Conservation (phyloP, 2,888 invertebrate genomes). For the Thumatha senex region DNA sequence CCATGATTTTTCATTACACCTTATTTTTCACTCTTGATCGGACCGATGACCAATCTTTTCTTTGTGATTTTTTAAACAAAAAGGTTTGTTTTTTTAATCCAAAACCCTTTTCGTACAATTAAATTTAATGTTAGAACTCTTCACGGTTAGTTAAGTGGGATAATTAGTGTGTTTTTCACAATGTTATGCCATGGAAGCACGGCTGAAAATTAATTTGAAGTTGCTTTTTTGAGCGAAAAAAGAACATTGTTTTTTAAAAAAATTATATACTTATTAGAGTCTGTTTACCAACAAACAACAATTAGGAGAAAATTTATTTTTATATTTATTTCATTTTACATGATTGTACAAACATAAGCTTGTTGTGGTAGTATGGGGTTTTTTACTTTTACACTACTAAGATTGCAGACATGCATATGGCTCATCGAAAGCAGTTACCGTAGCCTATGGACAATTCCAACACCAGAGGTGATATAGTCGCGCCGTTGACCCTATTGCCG, state of each 20-base stretch:
- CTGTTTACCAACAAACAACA: not conserved
- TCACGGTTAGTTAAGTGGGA: conserved; percentile 74
- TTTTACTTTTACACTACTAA: too few species aligned
- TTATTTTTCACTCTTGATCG: conserved; percentile 75
- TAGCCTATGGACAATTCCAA: too few species aligned
- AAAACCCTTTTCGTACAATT: conserved; percentile 46
- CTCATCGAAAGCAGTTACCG: too few species aligned
- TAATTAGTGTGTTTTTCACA: conserved; percentile 65
- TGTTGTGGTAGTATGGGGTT: too few species aligned
- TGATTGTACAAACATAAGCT: too few species aligned
- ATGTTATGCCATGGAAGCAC: conserved; percentile 43
- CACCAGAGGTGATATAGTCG: too few species aligned
- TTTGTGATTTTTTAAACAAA: conserved; percentile 74
- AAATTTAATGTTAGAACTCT: conserved; percentile 61
- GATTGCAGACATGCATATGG: too few species aligned
- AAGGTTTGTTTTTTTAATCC: conserved; percentile 63
- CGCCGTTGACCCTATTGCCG: too few species aligned
- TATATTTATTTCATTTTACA: too few species aligned
- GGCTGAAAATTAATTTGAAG: conserved; percentile 32
- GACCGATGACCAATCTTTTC: conserved; percentile 66
- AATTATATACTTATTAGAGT: not conserved
- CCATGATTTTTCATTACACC: conserved; percentile 78
- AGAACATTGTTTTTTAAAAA: conserved; percentile 28
- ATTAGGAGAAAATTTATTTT: not conserved
- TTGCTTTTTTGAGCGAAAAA: conserved; percentile 26